Evolutionary conservation across 1,140 invertebrate genomes (phyloP).

Genomic region (Sarcophaga bullata): DNA sequence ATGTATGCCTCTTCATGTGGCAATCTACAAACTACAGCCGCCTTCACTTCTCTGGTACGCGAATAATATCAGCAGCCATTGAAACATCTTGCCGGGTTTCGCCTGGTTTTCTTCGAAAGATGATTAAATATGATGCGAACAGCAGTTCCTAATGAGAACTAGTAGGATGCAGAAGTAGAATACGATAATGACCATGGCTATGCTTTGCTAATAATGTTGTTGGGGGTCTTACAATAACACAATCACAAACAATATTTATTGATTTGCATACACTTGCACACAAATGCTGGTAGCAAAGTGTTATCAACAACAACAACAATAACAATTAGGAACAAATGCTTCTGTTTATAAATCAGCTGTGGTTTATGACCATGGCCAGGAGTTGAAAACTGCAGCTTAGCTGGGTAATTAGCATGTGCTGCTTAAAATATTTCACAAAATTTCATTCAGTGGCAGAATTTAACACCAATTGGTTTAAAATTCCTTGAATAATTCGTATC

Average conservation of each 20-base stretch:
- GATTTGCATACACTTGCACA: not conserved
- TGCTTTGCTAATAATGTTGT: no score
- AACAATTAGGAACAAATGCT: not conserved
- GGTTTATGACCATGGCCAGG: not conserved
- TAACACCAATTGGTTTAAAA: no score
- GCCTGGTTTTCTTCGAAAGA: not conserved
- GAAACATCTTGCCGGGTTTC: not conserved
- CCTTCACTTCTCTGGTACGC: not conserved
- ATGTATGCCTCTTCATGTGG: not conserved
- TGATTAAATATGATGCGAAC: slow-evolving; percentile 18
- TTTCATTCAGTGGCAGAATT: no score
- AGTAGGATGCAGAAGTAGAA: not conserved
- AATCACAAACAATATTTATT: not conserved
- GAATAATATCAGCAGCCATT: not conserved
- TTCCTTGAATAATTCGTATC: no score
- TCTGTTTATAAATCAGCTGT: slow-evolving; percentile 9
- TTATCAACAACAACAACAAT: not conserved
- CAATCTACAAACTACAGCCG: not conserved
- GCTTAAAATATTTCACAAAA: no score
- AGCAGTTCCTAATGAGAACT: not conserved
- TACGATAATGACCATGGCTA: no score
- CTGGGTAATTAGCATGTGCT: not conserved
- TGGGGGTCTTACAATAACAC: not conserved
- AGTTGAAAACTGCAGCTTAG: not conserved
- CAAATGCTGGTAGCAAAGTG: not conserved